A percentile compares a stretch with the other conserved stretches of the same genome.
These are phyloP conservation scores for Romanogobio albipinnatus DNA, from an alignment of 2,113 vertebrate species.

Conservation along the genomic window DNA sequence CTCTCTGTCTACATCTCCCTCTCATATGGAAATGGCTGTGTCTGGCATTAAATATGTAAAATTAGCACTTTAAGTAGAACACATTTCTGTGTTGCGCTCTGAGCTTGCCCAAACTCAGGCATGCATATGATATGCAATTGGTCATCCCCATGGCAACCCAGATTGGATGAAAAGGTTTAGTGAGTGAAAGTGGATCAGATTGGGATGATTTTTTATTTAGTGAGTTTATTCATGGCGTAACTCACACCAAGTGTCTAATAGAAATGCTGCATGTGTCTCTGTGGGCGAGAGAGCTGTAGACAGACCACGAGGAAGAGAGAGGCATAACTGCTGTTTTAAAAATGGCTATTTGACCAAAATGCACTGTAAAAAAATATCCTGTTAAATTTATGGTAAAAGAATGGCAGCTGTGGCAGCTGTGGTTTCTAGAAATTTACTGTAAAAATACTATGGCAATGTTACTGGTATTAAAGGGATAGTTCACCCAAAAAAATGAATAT, in stretches of 20 bases:
- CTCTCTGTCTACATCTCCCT: neutral
- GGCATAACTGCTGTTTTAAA: neutral
- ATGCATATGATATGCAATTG: constrained; percentile 87
- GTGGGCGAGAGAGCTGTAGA: neutral
- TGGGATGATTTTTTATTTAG: constrained; percentile 71
- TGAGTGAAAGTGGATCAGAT: constrained; percentile 68
- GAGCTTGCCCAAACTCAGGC: constrained; percentile 78
- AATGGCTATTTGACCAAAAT: neutral
- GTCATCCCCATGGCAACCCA: constrained; percentile 85
- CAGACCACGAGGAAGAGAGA: neutral
- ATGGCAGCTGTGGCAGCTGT: neutral
- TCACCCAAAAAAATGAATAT: too few relatives aligned
- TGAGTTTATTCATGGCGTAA: constrained; percentile 70
- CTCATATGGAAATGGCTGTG: constrained; percentile 44
- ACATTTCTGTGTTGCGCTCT: constrained; percentile 67
- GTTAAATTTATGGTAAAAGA: neutral
- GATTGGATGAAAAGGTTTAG: constrained; percentile 75
- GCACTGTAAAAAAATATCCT: neutral
- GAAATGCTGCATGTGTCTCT: constrained; percentile 29
- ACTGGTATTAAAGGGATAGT: too few relatives aligned
- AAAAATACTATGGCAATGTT: neutral
- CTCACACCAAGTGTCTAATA: constrained; percentile 60
- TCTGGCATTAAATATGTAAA: constrained; percentile 81
- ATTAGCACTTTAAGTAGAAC: constrained; percentile 81
- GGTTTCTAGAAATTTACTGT: neutral